phyloP scores from a whole-genome alignment of 2,113 vertebrate species.

The Petrocephalus zakoni region DNA sequence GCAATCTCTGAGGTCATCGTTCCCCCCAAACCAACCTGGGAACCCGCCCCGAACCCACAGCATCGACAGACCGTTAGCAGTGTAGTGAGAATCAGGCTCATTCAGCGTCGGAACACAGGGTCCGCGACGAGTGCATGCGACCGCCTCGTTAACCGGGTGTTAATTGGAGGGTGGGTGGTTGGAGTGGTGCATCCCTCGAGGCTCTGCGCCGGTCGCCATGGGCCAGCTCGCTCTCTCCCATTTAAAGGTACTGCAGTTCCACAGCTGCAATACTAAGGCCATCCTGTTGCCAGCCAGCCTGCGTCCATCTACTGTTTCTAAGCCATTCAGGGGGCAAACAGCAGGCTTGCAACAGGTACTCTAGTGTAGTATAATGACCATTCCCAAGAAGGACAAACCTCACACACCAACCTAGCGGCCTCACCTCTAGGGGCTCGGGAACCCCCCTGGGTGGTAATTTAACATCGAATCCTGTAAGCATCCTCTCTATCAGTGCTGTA shows the following conservation, averaged over 20 bases:
- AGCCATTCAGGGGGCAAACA: background rate
- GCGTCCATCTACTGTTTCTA: background rate
- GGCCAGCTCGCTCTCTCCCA: background rate
- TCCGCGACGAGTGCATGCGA: background rate
- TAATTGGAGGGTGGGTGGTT: constrained; percentile 5
- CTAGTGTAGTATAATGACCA: background rate
- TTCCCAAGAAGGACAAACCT: background rate
- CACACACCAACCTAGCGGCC: background rate
- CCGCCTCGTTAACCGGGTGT: background rate
- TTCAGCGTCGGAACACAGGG: background rate
- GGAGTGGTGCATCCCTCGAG: background rate
- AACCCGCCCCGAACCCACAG: background rate
- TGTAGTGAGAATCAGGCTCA: background rate
- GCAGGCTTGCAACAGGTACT: background rate
- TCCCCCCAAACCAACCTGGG: background rate
- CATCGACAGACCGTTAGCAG: background rate
- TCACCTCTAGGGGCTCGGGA: background rate
- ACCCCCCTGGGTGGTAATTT: background rate
- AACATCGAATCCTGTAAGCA: background rate
- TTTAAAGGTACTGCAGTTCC: background rate
- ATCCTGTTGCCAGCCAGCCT: background rate
- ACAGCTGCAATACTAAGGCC: background rate
- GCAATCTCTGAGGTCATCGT: background rate
- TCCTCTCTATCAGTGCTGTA: background rate
- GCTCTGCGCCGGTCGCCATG: background rate